Evolutionary conservation across 2,888 invertebrate species (phyloP).

Genomic region (Dromius quadrimaculatus): DNA sequence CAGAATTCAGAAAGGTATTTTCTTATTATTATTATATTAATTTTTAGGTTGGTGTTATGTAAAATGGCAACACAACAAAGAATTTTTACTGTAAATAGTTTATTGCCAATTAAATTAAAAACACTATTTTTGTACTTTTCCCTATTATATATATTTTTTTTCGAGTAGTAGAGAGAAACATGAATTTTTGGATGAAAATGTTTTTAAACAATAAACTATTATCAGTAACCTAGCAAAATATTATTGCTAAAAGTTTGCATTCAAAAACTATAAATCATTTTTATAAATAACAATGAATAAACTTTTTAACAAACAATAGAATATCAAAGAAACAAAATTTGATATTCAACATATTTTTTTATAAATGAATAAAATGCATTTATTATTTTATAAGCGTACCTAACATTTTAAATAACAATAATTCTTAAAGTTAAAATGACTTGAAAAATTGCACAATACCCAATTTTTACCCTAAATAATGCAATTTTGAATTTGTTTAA

Average conservation of each 20-base stretch:
- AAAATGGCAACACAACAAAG: slow-evolving; percentile 36
- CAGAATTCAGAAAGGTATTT: slow-evolving; percentile 42
- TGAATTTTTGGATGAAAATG: background rate
- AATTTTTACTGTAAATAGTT: slow-evolving; percentile 34
- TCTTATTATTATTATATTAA: slow-evolving; percentile 40
- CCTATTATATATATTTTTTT: slow-evolving; percentile 7
- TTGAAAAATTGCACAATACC: slow-evolving; percentile 7
- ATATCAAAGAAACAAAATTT: background rate
- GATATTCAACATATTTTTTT: background rate
- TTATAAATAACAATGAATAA: slow-evolving; percentile 19
- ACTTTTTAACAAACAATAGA: background rate
- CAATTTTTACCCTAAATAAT: background rate
- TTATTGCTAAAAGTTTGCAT: slow-evolving; percentile 26
- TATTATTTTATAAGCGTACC: slow-evolving; percentile 14
- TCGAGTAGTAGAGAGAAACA: slow-evolving; percentile 10
- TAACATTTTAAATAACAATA: slow-evolving; percentile 14
- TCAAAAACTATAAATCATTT: background rate
- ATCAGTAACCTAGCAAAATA: slow-evolving; percentile 27
- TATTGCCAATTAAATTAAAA: slow-evolving; percentile 18
- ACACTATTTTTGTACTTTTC: slow-evolving; percentile 36
- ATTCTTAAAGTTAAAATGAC: background rate
- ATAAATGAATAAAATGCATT: slow-evolving; percentile 19
- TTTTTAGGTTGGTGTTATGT: slow-evolving; percentile 43
- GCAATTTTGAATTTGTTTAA: slow-evolving; percentile 16
- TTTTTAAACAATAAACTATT: slow-evolving; percentile 41